Evolutionary conservation across 2,113 vertebrate species (phyloP).

Genomic region (Paramormyrops kingsleyae): DNA sequence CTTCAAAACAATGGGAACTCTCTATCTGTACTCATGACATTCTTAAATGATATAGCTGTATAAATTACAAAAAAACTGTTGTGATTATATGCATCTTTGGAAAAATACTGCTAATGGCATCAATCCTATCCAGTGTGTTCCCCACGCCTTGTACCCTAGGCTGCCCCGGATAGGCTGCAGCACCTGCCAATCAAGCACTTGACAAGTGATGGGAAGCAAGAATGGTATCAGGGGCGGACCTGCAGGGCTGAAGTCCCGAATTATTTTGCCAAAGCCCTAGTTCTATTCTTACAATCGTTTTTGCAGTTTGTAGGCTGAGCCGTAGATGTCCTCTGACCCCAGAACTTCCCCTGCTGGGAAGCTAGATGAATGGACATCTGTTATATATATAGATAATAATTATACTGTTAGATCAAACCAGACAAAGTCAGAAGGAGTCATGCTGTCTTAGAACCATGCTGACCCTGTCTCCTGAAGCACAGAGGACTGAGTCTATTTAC

Average conservation of each 20-base stretch:
- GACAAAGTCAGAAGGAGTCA: background rate
- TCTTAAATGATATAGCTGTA: background rate
- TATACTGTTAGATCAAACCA: background rate
- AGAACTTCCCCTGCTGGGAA: background rate
- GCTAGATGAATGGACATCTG: background rate
- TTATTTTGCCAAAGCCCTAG: background rate
- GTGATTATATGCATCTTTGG: background rate
- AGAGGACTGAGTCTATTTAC: background rate
- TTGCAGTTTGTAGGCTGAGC: background rate
- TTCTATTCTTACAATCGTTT: background rate
- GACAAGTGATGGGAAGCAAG: background rate
- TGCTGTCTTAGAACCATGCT: background rate
- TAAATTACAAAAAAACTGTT: background rate
- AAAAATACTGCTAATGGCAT: background rate
- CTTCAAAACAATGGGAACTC: background rate
- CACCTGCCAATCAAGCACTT: background rate
- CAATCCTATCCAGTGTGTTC: background rate
- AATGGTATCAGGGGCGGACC: background rate
- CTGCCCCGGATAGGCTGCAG: background rate
- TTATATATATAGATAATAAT: background rate
- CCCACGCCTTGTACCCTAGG: background rate
- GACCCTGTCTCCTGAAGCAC: background rate
- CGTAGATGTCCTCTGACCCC: background rate
- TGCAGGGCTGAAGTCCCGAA: background rate
- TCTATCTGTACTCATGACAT: background rate